These are phyloP conservation scores for Plectropomus leopardus DNA, from an alignment of 2,113 vertebrate species.

Conservation along the genomic window DNA sequence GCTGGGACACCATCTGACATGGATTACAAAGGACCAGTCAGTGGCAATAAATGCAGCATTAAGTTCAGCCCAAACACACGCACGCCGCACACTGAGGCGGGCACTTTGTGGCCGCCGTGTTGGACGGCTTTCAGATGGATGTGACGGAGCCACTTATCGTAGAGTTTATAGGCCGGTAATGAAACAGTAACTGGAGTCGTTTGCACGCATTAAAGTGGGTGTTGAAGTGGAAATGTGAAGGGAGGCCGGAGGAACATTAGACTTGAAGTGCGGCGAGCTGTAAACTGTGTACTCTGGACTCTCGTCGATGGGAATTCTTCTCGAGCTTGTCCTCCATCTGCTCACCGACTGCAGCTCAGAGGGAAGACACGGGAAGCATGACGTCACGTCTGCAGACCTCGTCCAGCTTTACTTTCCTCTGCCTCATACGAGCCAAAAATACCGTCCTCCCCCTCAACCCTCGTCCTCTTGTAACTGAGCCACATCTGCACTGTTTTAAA, in stretches of 20 bases:
- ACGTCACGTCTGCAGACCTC: constrained; percentile 21
- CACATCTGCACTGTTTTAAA: constrained; percentile 44
- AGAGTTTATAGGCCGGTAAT: constrained; percentile 53
- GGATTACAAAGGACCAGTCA: constrained; percentile 41
- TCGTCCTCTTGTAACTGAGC: constrained; percentile 11
- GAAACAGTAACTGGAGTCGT: constrained; percentile 61
- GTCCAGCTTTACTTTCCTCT: constrained; percentile 26
- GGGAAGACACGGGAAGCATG: constrained; percentile 8
- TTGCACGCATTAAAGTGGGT: constrained; percentile 59
- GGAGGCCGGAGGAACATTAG: constrained; percentile 41
- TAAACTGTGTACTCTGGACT: constrained; percentile 41
- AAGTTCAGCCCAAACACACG: constrained; percentile 18
- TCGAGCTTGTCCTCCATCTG: background rate
- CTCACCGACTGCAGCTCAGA: background rate
- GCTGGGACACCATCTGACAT: constrained; percentile 45
- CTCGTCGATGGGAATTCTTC: constrained; percentile 14
- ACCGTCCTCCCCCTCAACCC: background rate
- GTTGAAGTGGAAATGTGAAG: constrained; percentile 58
- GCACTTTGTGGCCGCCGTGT: constrained; percentile 42
- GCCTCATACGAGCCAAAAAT: background rate
- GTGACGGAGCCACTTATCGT: constrained; percentile 58
- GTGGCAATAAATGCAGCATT: constrained; percentile 49
- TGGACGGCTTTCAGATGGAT: constrained; percentile 46
- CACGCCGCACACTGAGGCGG: constrained; percentile 9
- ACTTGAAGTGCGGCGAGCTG: constrained; percentile 33